Evolutionary conservation across 2,797 vertebrate genomes (phyloP).

Genomic region (Rhodeus uyekii): DNA sequence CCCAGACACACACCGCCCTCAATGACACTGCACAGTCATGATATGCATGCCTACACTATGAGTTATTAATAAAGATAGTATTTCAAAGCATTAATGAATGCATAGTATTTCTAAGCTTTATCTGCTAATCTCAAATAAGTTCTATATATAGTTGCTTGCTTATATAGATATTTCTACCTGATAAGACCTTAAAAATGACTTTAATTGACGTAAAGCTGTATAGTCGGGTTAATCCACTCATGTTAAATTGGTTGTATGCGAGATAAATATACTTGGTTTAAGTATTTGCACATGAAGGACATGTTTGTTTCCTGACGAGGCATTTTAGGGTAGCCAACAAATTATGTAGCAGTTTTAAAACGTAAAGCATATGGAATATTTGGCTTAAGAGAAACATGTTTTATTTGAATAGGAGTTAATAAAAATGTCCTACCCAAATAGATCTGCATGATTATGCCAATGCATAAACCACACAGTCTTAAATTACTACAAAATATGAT

Average conservation of each 20-base stretch:
- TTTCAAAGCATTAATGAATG: not conserved
- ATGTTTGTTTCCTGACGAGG: not conserved
- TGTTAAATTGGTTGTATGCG: not conserved
- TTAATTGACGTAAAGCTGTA: not conserved
- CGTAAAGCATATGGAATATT: not conserved
- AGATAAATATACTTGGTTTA: not conserved
- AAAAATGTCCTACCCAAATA: not conserved
- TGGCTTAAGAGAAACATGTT: not conserved
- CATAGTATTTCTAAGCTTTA: not conserved
- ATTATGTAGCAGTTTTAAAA: not conserved
- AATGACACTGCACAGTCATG: slow-evolving; percentile 56
- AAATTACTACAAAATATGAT: not conserved
- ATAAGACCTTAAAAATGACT: not conserved
- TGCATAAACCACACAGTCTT: not conserved
- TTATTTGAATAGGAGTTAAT: not conserved
- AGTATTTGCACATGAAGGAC: not conserved
- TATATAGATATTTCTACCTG: not conserved
- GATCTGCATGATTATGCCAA: not conserved
- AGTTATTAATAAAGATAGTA: not conserved
- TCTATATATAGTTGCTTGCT: not conserved
- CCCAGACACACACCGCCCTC: slow-evolving; percentile 24
- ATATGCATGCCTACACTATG: not conserved
- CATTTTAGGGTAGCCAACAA: not conserved
- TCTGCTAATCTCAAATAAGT: not conserved
- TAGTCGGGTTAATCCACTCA: not conserved